Base-by-base conservation (phyloP, 2,888 invertebrate species). In the Drosophila suboccidentalis region DNA sequence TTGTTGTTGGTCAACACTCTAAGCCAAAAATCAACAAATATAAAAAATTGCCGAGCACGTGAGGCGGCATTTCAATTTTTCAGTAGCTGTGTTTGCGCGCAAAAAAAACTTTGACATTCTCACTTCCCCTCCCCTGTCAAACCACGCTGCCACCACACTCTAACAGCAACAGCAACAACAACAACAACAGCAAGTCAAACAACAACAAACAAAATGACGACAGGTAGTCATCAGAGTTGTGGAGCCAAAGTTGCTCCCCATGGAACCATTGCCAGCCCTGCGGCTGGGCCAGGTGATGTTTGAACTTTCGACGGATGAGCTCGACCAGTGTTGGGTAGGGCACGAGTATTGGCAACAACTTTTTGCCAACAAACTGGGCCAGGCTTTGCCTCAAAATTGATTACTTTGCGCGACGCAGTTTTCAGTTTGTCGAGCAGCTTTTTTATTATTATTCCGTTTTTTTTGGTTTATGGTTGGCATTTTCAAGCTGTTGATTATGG, bases 41-140 rank as follows among this genome's bases (percentile, higher is more conserved):
- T 82, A 87, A 87, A 84, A 84, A 84, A 82, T 81, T 80, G 74
- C 59, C 41, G 54, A 76, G 86, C 77, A 86, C 88, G 88, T 86
- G 86, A 87, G 88, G 86, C 71, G 81, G 86, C 88, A 87, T 88
- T 88, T 86, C 86, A 88, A 86, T 88, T 86, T 86, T 86, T 86
- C 86, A 86, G 73, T 78, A 78, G 75, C 64, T 67, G 32, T 67
- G 72, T 57, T 46, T 47, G 59, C 64, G 59, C 67, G 70, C 63
- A 74, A 77, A 85, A 77, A 85, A 86, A 87, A 87, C 70, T 85
- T 87, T 83, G 55, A 57, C 55, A 57, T 57, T 60, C 72, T 81
- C 79, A 71, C 63, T 13, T 22, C 39, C 29, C 32, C 13, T 4
- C 46, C 36, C 6, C 32, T 26, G 4, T 22, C 43, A 38, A 26